Base-by-base conservation (phyloP, 2,888 invertebrate genomes). In the Andrena trimmerana region DNA sequence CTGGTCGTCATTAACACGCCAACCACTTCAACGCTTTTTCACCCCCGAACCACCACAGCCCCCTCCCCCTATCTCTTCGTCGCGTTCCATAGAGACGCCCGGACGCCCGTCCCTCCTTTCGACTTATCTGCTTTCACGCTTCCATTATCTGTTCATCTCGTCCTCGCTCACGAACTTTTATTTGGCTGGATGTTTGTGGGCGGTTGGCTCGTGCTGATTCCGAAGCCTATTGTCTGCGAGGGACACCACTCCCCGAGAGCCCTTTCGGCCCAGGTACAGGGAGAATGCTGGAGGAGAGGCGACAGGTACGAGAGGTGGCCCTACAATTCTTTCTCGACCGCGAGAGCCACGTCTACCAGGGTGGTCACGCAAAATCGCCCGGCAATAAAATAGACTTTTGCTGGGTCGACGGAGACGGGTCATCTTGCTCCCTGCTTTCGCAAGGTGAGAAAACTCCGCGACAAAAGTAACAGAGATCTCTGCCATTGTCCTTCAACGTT, bases 351-450 rank as follows among this genome's bases (percentile, higher is more conserved):
- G 71, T 60, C 82, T 59, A 69, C 60, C 3, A 29, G 73, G 84
- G 84, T 84, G 86, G 77, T 62, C 80, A 65, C 71, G 76, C 88
- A 82, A 84, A 86, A 87, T 86, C 80, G 80, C 6, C 80, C 68
- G 77, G 63, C 66, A 84, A 81, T 88, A 88, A 86, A 82, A 66
- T 59, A 69, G 50, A 71, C 72, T 78, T 65, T 68, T 69, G 72
- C 60, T 52, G 68, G 13, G 63, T 59, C 59, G 27, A 24, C 10
- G 27, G 20, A 27, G 57, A 24, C 27, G 31, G 52, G 27, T 59
- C 54, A n/a, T 68, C 24, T 27, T 31, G 8, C 7, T 16, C 20
- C 62, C 65, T 20, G 20, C 20, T 48, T 52, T 66, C 57, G 42
- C 24, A 31, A 82, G 80, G 84, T 82, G 88, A 80, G 88, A 84